phyloP scores from a whole-genome alignment of 2,888 invertebrate species.

The Argynnis bischoffii region DNA sequence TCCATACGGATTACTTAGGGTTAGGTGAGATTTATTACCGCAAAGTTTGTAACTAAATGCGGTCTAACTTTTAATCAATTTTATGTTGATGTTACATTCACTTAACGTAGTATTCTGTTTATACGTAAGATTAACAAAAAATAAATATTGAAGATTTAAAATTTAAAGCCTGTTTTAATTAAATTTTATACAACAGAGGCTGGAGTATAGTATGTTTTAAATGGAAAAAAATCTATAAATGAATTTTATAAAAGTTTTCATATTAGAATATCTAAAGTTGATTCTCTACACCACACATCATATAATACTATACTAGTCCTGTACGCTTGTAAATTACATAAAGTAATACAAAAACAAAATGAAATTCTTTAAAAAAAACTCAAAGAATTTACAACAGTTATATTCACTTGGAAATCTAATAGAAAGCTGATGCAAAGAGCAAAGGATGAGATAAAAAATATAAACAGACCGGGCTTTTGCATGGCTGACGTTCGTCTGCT shows the following conservation, averaged over 20 bases:
- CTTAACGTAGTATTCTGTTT: background rate
- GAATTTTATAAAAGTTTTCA: no score
- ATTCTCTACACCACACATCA: background rate
- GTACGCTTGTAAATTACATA: background rate
- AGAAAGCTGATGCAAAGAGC: constrained; percentile 36
- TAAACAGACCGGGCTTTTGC: constrained; percentile 30
- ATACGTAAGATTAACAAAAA: constrained; percentile 3
- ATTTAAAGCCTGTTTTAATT: no score
- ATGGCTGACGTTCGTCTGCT: constrained; percentile 42
- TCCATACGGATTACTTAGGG: constrained; percentile 14
- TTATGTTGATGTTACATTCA: constrained; percentile 16
- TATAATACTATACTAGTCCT: no score
- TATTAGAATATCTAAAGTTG: background rate
- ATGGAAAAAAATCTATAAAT: no score
- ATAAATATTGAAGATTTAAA: no score
- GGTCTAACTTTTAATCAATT: constrained; percentile 22
- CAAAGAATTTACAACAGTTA: constrained; percentile 12
- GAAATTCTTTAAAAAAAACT: constrained; percentile 9
- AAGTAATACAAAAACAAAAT: background rate
- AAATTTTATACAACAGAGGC: background rate
- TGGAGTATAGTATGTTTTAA: no score
- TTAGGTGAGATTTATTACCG: constrained; percentile 23
- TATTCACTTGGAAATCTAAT: constrained; percentile 35
- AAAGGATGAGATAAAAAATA: constrained; percentile 38
- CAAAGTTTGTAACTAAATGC: constrained; percentile 24